These are phyloP conservation scores for Hylomyscus alleni DNA, from an alignment of 2,797 vertebrate species.

Conservation along the genomic window DNA sequence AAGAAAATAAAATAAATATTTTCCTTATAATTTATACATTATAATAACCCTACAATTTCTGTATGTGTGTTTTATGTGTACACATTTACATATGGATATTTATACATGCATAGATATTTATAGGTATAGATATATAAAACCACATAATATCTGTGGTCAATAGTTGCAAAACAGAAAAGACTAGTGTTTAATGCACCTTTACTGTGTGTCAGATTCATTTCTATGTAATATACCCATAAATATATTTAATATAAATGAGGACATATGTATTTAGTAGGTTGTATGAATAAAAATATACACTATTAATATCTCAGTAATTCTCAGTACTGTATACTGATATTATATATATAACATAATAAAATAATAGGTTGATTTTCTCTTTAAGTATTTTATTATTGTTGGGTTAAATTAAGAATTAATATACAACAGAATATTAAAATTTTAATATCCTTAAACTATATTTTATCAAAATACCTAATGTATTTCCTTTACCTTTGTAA, in stretches of 20 bases:
- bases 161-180: background rate
- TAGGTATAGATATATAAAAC: background rate
- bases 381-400: slow-evolving; percentile 32
- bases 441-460: background rate
- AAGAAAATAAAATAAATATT: background rate
- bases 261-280: background rate
- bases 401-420: background rate
- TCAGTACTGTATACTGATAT: too few species aligned
- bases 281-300: background rate
- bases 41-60: background rate
- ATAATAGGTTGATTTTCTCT: background rate
- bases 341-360: background rate
- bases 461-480: background rate
- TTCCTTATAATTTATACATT: background rate
- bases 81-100: too few species aligned
- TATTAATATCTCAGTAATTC: background rate
- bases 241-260: background rate
- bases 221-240: background rate
- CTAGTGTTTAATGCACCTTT: background rate
- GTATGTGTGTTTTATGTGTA: background rate
- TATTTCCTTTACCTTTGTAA: background rate
- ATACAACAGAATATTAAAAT: background rate
- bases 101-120: background rate
- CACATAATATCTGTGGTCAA: background rate
- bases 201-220: background rate